Evolutionary conservation across 2,888 invertebrate species (phyloP), one percentile per base, ranked within the genome.

Genomic region (Keiferia lycopersicella): DNA sequence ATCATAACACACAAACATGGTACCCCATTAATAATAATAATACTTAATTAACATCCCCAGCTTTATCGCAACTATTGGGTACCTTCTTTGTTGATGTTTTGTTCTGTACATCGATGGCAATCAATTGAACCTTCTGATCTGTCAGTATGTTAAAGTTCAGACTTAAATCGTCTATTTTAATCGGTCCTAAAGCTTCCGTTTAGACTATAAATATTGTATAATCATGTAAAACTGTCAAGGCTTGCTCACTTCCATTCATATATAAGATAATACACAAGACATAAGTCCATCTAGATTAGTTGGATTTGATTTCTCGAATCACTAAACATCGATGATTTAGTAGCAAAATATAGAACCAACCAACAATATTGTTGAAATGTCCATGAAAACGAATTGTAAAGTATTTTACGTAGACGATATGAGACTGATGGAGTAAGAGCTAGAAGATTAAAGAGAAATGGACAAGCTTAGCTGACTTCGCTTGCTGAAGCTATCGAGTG

Each of bases 191-290:
- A 69, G 57, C 67, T 62, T 69, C 70, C 68, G n/a, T 14, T 34
- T 65, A 62, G 64, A 58, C 20, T 16, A 56, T 34, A 60, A 48
- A 48, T 41, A 56, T 34, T 48, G 14, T 62, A 58, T 65, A 62
- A 65, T 62, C 59, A 56, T 72, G 69, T 66, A 57, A 75, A 73
- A 71, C 56, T 73, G 67, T 74, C 70, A 76, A 77, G 73, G 84
- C 86, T 86, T 86, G 87, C 87, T 87, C 86, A 86, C 78, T 84
- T 85, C 80, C 81, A 67, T 57, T 65, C 48, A 30, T 50, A 34
- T 56, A 34, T 56, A 56, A 56, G 56, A 34, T 56, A 50, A 50
- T 11, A 41, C 60, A 60, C 38, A 14, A 11, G 10, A 57, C 16
- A 58, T 30, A 20, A 11, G 51, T 51, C 20, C 51, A 20, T 51